Evolutionary conservation across 2,797 vertebrate genomes (phyloP).

Genomic region (Acipenser oxyrinchus): DNA sequence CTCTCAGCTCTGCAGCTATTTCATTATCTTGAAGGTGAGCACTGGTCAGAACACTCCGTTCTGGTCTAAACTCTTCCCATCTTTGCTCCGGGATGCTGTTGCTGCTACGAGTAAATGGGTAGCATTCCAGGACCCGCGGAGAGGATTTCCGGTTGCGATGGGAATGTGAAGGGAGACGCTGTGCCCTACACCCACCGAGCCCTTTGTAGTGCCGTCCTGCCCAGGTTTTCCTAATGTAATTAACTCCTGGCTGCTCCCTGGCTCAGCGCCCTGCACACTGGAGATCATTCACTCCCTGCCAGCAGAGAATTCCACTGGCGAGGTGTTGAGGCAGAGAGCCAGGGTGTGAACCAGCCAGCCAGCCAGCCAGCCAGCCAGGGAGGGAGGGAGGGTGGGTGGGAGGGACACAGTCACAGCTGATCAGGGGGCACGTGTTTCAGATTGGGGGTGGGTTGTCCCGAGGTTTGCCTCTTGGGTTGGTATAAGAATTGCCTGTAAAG

Average conservation of each 20-base stretch:
- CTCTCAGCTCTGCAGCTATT: too few species aligned
- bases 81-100: too few species aligned
- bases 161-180: conserved; percentile 3
- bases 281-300: conserved; percentile 55
- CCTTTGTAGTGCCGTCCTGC: conserved; percentile 24
- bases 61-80: too few species aligned
- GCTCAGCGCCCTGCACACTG: conserved; percentile 43
- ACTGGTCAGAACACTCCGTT: too few species aligned
- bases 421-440: not conserved
- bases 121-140: too few species aligned
- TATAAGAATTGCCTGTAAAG: too few species aligned
- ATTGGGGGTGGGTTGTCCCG: too few species aligned
- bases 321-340: conserved; percentile 17
- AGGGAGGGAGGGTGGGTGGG: conserved; percentile 28
- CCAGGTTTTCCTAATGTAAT: conserved; percentile 1
- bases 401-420: conserved; percentile 3
- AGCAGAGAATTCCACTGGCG: conserved; percentile 34
- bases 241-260: conserved; percentile 5
- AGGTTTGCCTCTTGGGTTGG: too few species aligned
- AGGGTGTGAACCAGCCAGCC: conserved; percentile 8
- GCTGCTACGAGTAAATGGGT: too few species aligned
- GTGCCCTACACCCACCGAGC: conserved; percentile 15
- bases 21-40: too few species aligned
- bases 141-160: too few species aligned
- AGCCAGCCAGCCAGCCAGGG: conserved; percentile 19